Evolutionary conservation across 2,888 invertebrate species (phyloP).

Genomic region (Cartodere bifasciata): DNA sequence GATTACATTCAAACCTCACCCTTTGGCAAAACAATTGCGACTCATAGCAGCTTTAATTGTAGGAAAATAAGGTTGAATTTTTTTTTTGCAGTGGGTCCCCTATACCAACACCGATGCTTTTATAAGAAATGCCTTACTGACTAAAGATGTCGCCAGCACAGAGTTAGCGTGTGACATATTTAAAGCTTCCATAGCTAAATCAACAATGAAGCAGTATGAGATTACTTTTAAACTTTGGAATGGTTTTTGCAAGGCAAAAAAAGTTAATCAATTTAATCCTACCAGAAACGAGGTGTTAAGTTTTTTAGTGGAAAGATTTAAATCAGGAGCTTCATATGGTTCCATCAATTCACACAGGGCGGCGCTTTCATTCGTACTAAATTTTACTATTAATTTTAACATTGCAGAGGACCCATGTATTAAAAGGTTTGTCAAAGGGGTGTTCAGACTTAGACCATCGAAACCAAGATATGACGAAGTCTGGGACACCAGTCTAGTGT

Average conservation of each 20-base stretch:
- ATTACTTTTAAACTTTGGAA: constrained; percentile 11
- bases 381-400: not conserved
- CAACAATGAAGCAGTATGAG: constrained; percentile 13
- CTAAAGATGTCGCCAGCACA: too few relatives aligned
- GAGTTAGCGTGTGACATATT: too few relatives aligned
- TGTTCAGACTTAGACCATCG: constrained; percentile 11
- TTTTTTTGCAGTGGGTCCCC: too few relatives aligned
- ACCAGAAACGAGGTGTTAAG: not conserved
- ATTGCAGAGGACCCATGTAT: too few relatives aligned
- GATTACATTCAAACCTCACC: too few relatives aligned
- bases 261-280: constrained; percentile 5
- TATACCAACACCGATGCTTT: too few relatives aligned
- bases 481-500: constrained; percentile 13
- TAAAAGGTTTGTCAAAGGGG: constrained; percentile 11
- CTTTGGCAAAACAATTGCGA: too few relatives aligned
- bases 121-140: too few relatives aligned
- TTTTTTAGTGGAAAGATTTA: constrained; percentile 2
- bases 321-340: not conserved
- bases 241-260: constrained; percentile 12
- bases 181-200: constrained; percentile 9
- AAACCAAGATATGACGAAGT: constrained; percentile 10
- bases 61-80: too few relatives aligned
- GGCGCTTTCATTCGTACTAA: not conserved
- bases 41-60: too few relatives aligned
- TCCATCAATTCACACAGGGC: not conserved